Base-by-base conservation (phyloP, 2,888 invertebrate species). In the Sesia bembeciformis region DNA sequence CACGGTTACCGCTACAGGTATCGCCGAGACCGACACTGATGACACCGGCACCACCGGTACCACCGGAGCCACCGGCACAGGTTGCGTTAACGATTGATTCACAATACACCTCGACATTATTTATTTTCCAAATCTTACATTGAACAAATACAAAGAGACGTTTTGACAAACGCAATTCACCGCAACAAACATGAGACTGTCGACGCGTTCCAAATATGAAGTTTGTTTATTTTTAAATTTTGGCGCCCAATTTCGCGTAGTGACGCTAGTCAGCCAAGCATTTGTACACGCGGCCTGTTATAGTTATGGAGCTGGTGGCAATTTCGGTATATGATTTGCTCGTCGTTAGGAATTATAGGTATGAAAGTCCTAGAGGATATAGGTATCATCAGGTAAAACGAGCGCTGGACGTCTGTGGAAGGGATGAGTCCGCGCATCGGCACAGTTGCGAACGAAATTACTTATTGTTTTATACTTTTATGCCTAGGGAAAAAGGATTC, bases 211-310 rank as follows among this genome's bases (percentile, higher is more conserved):
- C 80, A 85, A 89, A 83, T 81, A 76, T 81, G 88, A 84, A 68
- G 80, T 78, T 85, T 84, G 84, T 78, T 87, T 88, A 87, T 87
- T 88, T 87, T 89, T 89, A 88, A 87, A 81, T 76, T 84, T 86
- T 87, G 87, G 85, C 85, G 87, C 84, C 81, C 81, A 81, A 76
- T 72, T 82, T 76, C 74, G 66, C 69, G 63, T 66, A 63, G 76
- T 77, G 77, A 80, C 75, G 78, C 65, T 74, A 58, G 69, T 71
- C 72, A 70, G 76, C 75, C 72, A 65, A 72, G 69, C 65, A 62
- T 66, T 73, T 69, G 62, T 70, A 66, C 23, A 46, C 60, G 62
- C 68, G 62, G 61, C 67, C 52, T 49, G 53, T 53, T 53, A 49
- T 51, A 58, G 55, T 58, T 50, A 23, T 1, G 2, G 23, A 23